Evolutionary conservation across 2,888 invertebrate genomes (phyloP), one percentile per base, ranked within the genome.

Genomic region (Dryobota labecula): DNA sequence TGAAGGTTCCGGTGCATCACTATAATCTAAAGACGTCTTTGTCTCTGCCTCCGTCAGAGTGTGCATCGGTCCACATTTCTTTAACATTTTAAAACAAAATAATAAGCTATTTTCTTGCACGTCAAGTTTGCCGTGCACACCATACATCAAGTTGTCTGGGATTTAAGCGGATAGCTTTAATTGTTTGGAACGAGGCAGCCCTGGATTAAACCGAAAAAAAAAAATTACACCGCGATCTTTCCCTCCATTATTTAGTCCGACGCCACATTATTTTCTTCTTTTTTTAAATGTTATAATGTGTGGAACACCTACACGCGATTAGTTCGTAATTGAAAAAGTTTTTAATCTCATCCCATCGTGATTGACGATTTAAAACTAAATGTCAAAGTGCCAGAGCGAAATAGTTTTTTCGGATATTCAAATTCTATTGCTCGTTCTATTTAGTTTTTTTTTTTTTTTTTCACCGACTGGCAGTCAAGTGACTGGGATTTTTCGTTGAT

Each of bases 101-200:
- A 79, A 69, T 72, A n/a, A 79, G 66, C 60, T 64, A 70, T 72
- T 82, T 85, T 85, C 83, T 86, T 64, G 38, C 64, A 70, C 76
- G 76, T 79, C 81, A 76, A 79, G 83, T 74, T 84, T 84, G 73
- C 57, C 69, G 62, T 91, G 89, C 87, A 56, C 79, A 87, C 93
- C 68, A 76, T 93, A 90, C 91, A 61, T 71, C 84, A 89, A 89
- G 88, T 88, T 86, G 87, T 87, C 85, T 70, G 84, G 89, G 90
- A 87, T 90, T 90, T 91, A 91, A 91, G 90, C 91, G 90, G 92
- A 90, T 92, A 92, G 90, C 90, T 93, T 93, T 94, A 94, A 94
- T 93, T 94, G 94, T 94, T 92, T 91, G 93, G 91, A 93, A 92
- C 89, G 89, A 90, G 84, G 87, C 90, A 83, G 79, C 80, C 82